Percentiles rank a stretch among this genome's conserved stretches.
Evolutionary conservation across 1,140 invertebrate genomes (phyloP).

Genomic region (Heterodera carotae): DNA sequence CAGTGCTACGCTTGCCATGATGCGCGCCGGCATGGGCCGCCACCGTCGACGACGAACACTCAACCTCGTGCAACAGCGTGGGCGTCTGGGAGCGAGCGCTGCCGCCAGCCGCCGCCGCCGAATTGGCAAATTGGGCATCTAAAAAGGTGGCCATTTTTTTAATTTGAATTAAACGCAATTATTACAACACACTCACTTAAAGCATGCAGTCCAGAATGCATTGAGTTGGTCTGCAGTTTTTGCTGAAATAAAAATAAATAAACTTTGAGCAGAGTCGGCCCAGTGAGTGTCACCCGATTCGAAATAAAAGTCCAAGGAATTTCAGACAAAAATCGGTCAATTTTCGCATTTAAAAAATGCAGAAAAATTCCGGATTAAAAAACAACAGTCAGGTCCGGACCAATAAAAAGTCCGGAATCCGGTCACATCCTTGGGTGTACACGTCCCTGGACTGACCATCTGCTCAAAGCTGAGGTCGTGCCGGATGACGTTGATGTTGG

Average conservation of each 20-base stretch:
- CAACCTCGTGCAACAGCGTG: slow-evolving; percentile 17
- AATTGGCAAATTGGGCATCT: background rate
- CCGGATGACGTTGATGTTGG: slow-evolving; percentile 52
- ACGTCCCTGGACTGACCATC: slow-evolving; percentile 31
- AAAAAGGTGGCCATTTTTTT: background rate
- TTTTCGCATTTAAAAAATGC: no score
- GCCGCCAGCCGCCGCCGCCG: slow-evolving; percentile 2
- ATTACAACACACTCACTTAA: slow-evolving; percentile 32
- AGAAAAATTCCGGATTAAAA: no score
- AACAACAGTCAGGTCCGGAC: no score
- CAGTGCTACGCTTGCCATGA: background rate
- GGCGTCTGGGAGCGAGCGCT: slow-evolving; percentile 39
- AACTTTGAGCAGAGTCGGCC: slow-evolving; percentile 11
- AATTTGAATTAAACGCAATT: slow-evolving; percentile 26
- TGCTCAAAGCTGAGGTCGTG: slow-evolving; percentile 47
- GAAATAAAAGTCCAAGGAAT: no score
- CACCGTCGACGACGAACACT: background rate
- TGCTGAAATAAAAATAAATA: slow-evolving; percentile 13
- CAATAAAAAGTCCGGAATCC: no score
- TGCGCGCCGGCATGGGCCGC: background rate
- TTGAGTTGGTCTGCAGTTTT: slow-evolving; percentile 46
- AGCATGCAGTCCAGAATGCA: slow-evolving; percentile 44
- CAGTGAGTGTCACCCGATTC: no score
- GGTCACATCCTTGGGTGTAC: no score
- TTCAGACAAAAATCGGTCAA: no score